Percentiles rank a stretch among this genome's conserved stretches.
phyloP scores from a whole-genome alignment of 2,797 vertebrate genomes.

The Podarcis lilfordi region DNA sequence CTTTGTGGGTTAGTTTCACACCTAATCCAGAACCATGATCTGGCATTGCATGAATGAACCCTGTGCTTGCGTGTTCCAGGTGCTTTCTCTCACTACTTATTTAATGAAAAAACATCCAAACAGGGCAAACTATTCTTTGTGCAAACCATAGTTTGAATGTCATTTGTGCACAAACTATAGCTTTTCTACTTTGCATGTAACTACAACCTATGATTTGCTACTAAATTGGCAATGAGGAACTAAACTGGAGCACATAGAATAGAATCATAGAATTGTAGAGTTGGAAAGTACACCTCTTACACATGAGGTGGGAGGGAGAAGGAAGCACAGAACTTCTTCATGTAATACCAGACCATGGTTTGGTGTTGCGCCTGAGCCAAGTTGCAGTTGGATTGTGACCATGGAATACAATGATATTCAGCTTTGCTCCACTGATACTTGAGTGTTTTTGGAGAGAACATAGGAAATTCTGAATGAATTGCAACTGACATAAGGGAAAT shows the following conservation, averaged over 20 bases:
- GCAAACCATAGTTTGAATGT: not conserved
- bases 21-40: not conserved
- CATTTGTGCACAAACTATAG: not conserved
- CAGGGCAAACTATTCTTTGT: not conserved
- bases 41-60: not conserved
- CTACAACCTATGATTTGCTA: not conserved
- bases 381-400: not conserved
- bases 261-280: too few relatives aligned
- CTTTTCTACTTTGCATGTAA: not conserved
- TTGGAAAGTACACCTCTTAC: too few relatives aligned
- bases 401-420: not conserved
- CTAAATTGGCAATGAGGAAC: not conserved
- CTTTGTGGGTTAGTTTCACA: not conserved
- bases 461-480: not conserved
- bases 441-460: not conserved
- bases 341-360: not conserved
- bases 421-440: not conserved
- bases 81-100: not conserved
- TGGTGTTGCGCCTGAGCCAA: not conserved
- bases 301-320: not conserved
- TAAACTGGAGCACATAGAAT: not conserved
- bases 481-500: not conserved
- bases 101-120: not conserved
- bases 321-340: not conserved
- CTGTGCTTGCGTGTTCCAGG: not conserved